Percentiles rank a stretch among this genome's conserved stretches.
Evolutionary conservation across 2,888 invertebrate species (phyloP).

Genomic region (Aporophyla nigra): DNA sequence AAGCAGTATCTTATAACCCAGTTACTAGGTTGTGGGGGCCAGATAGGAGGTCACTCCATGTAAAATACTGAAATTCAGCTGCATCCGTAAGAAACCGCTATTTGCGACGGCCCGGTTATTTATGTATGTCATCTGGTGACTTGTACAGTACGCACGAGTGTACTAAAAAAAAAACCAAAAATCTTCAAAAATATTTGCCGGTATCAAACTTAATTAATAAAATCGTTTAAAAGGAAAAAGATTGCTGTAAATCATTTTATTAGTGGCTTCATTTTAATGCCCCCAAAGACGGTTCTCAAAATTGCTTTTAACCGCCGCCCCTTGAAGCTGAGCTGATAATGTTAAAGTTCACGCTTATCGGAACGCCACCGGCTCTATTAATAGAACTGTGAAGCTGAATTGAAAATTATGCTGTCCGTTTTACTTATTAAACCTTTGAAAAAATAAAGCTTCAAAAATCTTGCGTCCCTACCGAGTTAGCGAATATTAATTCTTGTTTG

Average conservation of each 20-base stretch:
- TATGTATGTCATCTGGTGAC: too few relatives aligned
- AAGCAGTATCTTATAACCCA: too few relatives aligned
- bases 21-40: too few relatives aligned
- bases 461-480: too few relatives aligned
- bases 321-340: slow-evolving; percentile 27
- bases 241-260: slow-evolving; percentile 9
- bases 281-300: slow-evolving; percentile 18
- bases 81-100: too few relatives aligned
- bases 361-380: slow-evolving; percentile 23
- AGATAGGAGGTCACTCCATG: too few relatives aligned
- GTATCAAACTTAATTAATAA: background rate
- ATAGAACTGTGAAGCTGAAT: slow-evolving; percentile 21
- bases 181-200: background rate
- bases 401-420: background rate
- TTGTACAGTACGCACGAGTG: background rate
- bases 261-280: slow-evolving; percentile 6
- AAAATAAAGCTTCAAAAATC: too few relatives aligned
- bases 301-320: slow-evolving; percentile 25
- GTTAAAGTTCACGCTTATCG: slow-evolving; percentile 47
- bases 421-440: background rate
- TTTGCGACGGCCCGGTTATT: too few relatives aligned
- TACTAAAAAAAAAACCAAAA: background rate
- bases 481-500: too few relatives aligned
- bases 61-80: too few relatives aligned
- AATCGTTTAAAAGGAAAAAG: background rate